phyloP scores from a whole-genome alignment of 2,797 vertebrate genomes.

The Myiotriccus ornatus region DNA sequence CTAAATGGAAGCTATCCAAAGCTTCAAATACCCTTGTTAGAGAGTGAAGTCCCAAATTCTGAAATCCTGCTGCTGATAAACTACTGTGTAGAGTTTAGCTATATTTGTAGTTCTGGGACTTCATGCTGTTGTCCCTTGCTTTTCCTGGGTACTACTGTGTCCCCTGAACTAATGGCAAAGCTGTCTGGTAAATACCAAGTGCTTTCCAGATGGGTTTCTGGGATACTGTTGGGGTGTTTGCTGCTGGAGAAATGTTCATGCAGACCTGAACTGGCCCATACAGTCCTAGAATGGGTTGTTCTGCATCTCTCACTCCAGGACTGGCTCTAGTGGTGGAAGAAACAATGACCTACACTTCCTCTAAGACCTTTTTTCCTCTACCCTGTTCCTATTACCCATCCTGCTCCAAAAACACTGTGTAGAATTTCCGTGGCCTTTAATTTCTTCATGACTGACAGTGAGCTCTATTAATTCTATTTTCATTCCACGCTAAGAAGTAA shows the following conservation, averaged over 20 bases:
- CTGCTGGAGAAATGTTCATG: background rate
- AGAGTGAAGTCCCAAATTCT: background rate
- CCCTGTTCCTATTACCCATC: background rate
- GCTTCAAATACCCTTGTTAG: background rate
- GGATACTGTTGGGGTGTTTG: background rate
- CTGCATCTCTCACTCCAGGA: background rate
- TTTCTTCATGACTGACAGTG: background rate
- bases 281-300: accelerated
- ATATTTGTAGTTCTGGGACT: background rate
- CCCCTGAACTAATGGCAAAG: accelerated
- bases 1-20: background rate
- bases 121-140: background rate
- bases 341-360: background rate
- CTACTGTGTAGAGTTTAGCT: background rate
- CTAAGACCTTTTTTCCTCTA: background rate
- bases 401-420: background rate
- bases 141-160: background rate
- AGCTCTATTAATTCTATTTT: background rate
- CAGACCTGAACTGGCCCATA: background rate
- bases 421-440: background rate
- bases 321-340: background rate
- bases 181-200: accelerated
- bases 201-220: background rate
- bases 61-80: background rate
- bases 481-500: background rate